Base-by-base conservation (phyloP, 1,140 invertebrate species). In the Calephelis virginiensis region DNA sequence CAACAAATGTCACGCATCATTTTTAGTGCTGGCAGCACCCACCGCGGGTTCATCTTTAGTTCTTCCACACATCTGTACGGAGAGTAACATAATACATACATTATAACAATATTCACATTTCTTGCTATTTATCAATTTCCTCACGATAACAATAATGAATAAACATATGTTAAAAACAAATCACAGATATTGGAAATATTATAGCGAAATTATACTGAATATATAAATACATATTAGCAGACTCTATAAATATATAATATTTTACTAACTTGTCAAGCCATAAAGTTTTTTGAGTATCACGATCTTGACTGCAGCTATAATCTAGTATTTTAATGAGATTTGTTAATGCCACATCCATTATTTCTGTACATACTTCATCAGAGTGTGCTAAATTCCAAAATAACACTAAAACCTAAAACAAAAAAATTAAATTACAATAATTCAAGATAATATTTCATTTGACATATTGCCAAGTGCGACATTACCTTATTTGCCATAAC, bases 281-380 rank as follows among this genome's bases (percentile, higher is more conserved):
- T 63, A 97, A 94, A 56, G 97, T 97, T 91, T 99, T 99, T 90
- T 99, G 98, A 40, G 96, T 95, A 92, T 99, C 98, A 73, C 98
- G 94, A 82, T 99, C 98, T 93, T 98, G 94, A 61, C 97, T 98
- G 92, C 98, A 99, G 82, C 97, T 98, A 82, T 99, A 99, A 92
- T 99, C 98, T 45, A 99, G 93, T 85, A 99, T 99, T 93, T 99
- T 99, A 8, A 99, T 97, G 86, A 99, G 98, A 72, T 98, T 98
- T 60, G 94, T 95, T 61, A 99, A 90, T 2, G 98, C 98, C 83
- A 99, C 97, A 91, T 99, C 98, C 95, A 99, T 97, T 72, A 99
- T 99, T 91, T 99, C 98, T 5, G 97, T 98, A 61, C 97, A 96
- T 50, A 99, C 96, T 91, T 99, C 98, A 80, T 98, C 96, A 64